phyloP scores from a whole-genome alignment of 2,113 vertebrate species.

The Copsychus sechellarum region DNA sequence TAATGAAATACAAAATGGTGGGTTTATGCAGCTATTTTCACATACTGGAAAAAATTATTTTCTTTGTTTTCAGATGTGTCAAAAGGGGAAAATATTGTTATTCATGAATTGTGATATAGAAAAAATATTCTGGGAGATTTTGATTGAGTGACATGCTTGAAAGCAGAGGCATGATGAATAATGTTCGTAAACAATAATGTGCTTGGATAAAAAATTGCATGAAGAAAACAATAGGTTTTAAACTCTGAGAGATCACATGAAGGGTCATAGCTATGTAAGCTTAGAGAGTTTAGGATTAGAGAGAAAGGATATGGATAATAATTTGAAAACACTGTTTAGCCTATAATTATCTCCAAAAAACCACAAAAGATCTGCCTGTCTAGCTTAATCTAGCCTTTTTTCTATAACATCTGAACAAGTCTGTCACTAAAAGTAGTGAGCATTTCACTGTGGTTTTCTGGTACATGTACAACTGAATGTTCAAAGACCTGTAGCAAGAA shows the following conservation, averaged over 20 bases:
- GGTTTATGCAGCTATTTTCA: not conserved
- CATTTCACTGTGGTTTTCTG: not conserved
- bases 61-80: not conserved
- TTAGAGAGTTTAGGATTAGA: not conserved
- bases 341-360: not conserved
- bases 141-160: not conserved
- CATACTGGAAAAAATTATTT: not conserved
- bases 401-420: not conserved
- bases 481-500: not conserved
- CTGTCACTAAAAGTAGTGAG: not conserved
- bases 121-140: not conserved
- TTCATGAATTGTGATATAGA: not conserved
- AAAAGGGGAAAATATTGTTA: not conserved
- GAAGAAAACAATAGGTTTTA: not conserved
- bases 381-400: not conserved
- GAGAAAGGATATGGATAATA: not conserved
- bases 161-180: not conserved
- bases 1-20: not conserved
- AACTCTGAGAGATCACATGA: not conserved
- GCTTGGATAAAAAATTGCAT: not conserved
- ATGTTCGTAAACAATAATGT: not conserved
- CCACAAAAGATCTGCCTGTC: not conserved
- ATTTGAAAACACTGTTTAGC: not conserved
- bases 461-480: not conserved
- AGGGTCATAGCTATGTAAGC: not conserved